A percentile compares a stretch with the other conserved stretches of the same genome.
phyloP scores from a whole-genome alignment of 2,888 invertebrate species.

The Ctenicera cuprea region DNA sequence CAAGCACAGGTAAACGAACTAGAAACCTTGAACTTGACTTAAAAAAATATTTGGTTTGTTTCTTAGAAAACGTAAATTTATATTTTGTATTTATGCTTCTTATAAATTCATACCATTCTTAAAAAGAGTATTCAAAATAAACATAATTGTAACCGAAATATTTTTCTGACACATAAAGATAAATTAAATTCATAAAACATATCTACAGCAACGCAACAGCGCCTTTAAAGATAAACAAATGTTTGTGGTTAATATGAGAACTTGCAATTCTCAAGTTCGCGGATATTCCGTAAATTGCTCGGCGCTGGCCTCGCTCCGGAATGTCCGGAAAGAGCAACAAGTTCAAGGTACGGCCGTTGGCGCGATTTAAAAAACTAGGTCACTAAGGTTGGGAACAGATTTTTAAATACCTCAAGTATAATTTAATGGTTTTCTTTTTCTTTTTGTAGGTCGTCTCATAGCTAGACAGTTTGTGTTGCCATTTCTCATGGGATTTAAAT shows the following conservation, averaged over 20 bases:
- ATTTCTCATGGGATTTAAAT: slow-evolving; percentile 86
- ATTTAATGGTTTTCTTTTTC: slow-evolving; percentile 18
- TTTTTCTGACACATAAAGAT: too few relatives aligned
- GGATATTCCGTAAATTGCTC: neutral
- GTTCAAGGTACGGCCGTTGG: slow-evolving; percentile 53
- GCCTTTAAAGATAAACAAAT: neutral
- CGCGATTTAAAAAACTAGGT: slow-evolving; percentile 38
- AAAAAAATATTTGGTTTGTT: slow-evolving; percentile 24
- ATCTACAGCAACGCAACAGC: too few relatives aligned
- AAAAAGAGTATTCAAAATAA: too few relatives aligned
- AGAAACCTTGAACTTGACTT: slow-evolving; percentile 54
- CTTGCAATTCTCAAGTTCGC: neutral
- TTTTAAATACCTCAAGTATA: slow-evolving; percentile 17
- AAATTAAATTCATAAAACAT: too few relatives aligned
- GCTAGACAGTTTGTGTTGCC: slow-evolving; percentile 85
- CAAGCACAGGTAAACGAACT: slow-evolving; percentile 76
- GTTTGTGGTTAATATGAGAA: neutral
- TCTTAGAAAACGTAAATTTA: slow-evolving; percentile 15
- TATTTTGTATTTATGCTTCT: neutral
- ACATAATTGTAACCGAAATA: too few relatives aligned
- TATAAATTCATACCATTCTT: too few relatives aligned
- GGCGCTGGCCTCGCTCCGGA: slow-evolving; percentile 24
- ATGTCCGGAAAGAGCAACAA: slow-evolving; percentile 5
- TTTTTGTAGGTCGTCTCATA: slow-evolving; percentile 69
- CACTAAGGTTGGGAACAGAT: slow-evolving; percentile 3